Evolutionary conservation across 2,113 vertebrate genomes (phyloP), one percentile per base, ranked within the genome.

Genomic region (Lophius piscatorius): DNA sequence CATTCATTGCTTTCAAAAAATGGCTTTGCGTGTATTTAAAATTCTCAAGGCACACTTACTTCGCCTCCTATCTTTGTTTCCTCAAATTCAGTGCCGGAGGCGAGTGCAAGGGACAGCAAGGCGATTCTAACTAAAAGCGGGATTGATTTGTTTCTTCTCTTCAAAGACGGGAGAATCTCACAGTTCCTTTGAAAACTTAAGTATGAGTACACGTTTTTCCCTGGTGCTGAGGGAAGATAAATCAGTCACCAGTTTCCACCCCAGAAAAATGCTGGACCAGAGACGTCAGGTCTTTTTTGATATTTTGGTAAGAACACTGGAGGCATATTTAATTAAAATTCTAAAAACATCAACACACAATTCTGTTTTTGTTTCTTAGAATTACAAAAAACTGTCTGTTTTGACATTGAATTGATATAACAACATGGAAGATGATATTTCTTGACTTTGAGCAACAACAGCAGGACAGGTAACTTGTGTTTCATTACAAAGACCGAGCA

Each of bases 121-220:
- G 28, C 16, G 20, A 28, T 10, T 20, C 52, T 39, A 13, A 40
- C 34, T 10, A 21, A 67, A 55, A 8, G 14, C 55, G 5, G 34
- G 22, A n/a, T 9, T 57, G 21, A 55, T 56, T 72, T 54, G 18
- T 24, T 26, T 49, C 38, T 20, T 24, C 31, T 48, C 42, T 63
- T 69, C 39, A 52, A 52, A 74, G 33, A 69, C 39, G 17, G 28
- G 55, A 20, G 12, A 16, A 14, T 63, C 58, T 63, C 34, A 59
- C 55, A 42, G 2, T 54, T 26, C 4, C 2, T 5, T 61, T 5
- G 36, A 33, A 47, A 47, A 24, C 34, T 31, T 38, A 26, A 34
- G 9, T 18, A 45, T 4, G 24, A 22, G 18, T 14, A 45, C 50
- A 66, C 22, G 35, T 75, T 45, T 44, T 33, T 48, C 18, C 9